phyloP scores from a whole-genome alignment of 2,113 vertebrate species.

The Cryptomyrus ogoouensis region DNA sequence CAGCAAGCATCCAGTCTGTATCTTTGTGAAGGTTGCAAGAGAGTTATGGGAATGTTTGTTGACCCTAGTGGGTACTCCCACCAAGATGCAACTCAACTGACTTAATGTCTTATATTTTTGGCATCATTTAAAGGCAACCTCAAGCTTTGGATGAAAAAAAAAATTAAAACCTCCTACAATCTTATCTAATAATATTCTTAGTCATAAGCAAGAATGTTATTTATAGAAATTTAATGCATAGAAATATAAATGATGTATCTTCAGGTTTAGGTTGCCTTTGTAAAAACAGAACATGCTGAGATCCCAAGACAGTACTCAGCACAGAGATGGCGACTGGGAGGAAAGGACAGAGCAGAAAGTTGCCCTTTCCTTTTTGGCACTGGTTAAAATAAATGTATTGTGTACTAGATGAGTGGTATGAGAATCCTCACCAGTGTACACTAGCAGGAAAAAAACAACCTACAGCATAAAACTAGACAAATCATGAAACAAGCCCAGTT shows the following conservation, averaged over 20 bases:
- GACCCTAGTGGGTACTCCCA: background rate
- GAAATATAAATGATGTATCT: background rate
- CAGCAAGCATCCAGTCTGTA: slow-evolving; percentile 6
- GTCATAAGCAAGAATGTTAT: background rate
- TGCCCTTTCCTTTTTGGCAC: background rate
- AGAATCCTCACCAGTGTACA: background rate
- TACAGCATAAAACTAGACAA: background rate
- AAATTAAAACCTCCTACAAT: background rate
- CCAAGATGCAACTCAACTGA: background rate
- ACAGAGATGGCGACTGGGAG: background rate
- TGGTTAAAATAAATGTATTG: background rate
- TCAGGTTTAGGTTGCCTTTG: background rate
- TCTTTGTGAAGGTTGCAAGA: background rate
- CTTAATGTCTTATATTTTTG: slow-evolving; percentile 9
- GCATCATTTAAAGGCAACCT: background rate
- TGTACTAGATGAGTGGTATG: background rate
- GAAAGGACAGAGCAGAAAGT: background rate
- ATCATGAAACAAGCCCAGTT: background rate
- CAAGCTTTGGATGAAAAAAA: background rate
- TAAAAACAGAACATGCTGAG: background rate
- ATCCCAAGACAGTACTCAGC: background rate
- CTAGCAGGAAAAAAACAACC: background rate
- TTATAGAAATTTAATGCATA: slow-evolving; percentile 6
- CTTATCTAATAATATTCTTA: background rate
- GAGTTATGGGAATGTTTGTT: slow-evolving; percentile 5